Base-by-base conservation (phyloP, 2,888 invertebrate species). In the Brachypterus glaber region DNA sequence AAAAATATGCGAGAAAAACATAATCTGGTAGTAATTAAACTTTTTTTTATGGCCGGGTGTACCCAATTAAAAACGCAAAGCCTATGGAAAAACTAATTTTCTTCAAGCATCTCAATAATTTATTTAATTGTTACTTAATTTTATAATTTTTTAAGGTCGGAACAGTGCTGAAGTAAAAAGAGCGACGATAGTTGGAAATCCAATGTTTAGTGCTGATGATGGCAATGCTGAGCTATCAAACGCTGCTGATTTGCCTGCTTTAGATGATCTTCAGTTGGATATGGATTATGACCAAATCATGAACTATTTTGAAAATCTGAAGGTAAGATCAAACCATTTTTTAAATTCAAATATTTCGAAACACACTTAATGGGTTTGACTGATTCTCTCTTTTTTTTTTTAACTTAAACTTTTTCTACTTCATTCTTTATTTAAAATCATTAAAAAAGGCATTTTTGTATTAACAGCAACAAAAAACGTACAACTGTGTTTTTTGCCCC, bases 221-320 rank as follows among this genome's bases (percentile, higher is more conserved):
- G 62, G 65, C 48, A 44, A 47, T 31, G 42, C 36, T 15, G 52
- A 49, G 38, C 53, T 42, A 35, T 50, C 40, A 40, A 55, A 44
- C 36, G 47, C 46, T 40, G 75, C 71, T 27, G 80, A 81, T 53
- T 66, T 77, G 49, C 74, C 82, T 43, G 81, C 77, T 33, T 70
- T 88, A 52, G 87, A 88, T 66, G 86, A 88, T 65, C 74, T 89
- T 48, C 75, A 75, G 55, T 65, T 76, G 43, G 87, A 87, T 61
- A 89, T 95, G 90, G 90, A 93, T 70, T 95, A 95, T 70, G 91
- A 93, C 66, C 91, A 93, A 74, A 87, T 96, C 67, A 89, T 93
- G 88, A 87, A 92, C 66, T 93, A 95, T 70, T 95, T 96, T 74
- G 91, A 93, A 73, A 93, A 91, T 75, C 76, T 96, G 62, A 95